Base-by-base conservation (phyloP, 1,140 invertebrate species). In the Drosophila fuyamai region DNA sequence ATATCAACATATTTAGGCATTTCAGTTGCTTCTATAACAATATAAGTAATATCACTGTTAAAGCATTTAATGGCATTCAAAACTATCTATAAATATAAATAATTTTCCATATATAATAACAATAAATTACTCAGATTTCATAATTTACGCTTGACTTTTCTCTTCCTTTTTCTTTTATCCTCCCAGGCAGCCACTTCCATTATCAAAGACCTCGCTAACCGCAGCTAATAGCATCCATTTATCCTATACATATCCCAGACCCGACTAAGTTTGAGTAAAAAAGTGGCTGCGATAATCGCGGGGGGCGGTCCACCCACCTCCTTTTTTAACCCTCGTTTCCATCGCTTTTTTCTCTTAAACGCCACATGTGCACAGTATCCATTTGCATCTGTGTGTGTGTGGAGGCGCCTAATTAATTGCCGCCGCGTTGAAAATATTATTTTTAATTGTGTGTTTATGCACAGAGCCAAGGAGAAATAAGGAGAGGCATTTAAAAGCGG, bases 391-490 rank as follows among this genome's bases (percentile, higher is more conserved):
- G 51, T 58, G 50, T 55, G 47, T 50, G 46, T 41, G 62, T 50
- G 53, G 66, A 68, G 66, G 61, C 36, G 77, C 54, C 74, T 65
- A 90, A 90, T 90, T 90, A 90, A 90, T 90, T 90, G 85, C 85
- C 81, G 76, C 81, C 85, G 78, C 85, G 85, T 85, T 90, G 85
- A 90, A 90, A 90, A 82, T 90, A 90, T 90, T 90, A 90, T 90
- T 90, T 90, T 90, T 90, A 90, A 90, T 90, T 90, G 85, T 90
- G 85, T 90, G 85, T 90, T 90, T 90, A 90, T 90, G 71, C 57
- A 78, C 48, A 46, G 36, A 48, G 55, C 18, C 18, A 32, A 40
- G 40, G 23, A 51, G 40, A 41, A 38, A 43, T 35, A 73, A 43
- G 41, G 57, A 58, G 43, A 40, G n/a, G 53, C 62, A 56, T 61